These are phyloP conservation scores for Elachura formosa DNA, from an alignment of 2,113 vertebrate species.

Conservation along the genomic window DNA sequence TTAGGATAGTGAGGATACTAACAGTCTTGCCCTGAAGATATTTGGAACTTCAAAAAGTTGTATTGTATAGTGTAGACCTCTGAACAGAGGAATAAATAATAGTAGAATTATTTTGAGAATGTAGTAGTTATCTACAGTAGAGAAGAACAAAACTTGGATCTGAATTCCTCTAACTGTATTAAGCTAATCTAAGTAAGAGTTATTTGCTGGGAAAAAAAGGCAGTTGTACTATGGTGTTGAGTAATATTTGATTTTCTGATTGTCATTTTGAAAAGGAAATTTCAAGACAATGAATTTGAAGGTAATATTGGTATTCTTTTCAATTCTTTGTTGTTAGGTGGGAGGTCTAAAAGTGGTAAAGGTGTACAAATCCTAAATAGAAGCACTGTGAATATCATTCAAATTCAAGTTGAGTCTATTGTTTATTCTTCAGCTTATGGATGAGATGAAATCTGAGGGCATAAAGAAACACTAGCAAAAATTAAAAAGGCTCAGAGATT, in stretches of 20 bases:
- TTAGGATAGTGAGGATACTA: background rate
- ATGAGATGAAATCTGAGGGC: background rate
- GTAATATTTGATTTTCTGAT: background rate
- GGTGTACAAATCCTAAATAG: background rate
- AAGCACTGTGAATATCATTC: background rate
- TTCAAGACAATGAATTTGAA: background rate
- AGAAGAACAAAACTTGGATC: background rate
- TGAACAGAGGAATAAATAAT: background rate
- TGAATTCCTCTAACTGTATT: background rate
- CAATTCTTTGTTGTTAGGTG: background rate
- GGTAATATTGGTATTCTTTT: background rate
- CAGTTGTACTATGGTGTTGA: background rate
- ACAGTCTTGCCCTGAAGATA: background rate
- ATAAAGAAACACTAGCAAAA: background rate
- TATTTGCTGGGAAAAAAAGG: background rate
- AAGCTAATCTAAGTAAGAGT: background rate
- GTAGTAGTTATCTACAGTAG: background rate
- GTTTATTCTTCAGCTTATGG: background rate
- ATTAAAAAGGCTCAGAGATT: background rate
- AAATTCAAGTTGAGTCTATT: background rate
- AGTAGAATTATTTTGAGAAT: background rate
- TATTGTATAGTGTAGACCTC: background rate
- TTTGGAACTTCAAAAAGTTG: background rate
- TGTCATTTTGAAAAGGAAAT: background rate
- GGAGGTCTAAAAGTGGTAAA: background rate